Percentiles rank a stretch among this genome's conserved stretches.
phyloP scores from a whole-genome alignment of 2,797 vertebrate genomes.

The Momotus momota region DNA sequence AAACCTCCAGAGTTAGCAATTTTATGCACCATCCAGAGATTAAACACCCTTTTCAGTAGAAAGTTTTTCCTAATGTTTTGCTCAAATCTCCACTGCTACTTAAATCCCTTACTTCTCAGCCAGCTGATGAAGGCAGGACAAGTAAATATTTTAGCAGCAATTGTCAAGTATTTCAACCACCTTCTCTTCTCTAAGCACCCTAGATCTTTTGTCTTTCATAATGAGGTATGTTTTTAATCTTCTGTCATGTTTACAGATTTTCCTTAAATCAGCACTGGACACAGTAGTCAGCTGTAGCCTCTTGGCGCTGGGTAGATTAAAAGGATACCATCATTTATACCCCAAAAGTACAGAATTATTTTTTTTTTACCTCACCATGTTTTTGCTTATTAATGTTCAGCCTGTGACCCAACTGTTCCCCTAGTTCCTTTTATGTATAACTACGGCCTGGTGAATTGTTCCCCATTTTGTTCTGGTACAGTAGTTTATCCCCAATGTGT shows the following conservation, averaged over 20 bases:
- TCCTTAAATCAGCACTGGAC: not conserved
- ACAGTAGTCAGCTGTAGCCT: not conserved
- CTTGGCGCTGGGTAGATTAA: not conserved
- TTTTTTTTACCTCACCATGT: not conserved
- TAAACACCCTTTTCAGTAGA: not conserved
- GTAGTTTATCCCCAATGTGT: not conserved
- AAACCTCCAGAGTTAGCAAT: not conserved
- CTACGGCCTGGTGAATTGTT: not conserved
- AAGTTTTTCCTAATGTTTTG: not conserved
- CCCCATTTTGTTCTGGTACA: not conserved
- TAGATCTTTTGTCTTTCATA: not conserved
- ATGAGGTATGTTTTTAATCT: not conserved
- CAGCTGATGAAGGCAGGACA: not conserved
- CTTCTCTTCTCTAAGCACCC: not conserved
- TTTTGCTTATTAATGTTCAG: not conserved
- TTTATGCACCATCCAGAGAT: not conserved
- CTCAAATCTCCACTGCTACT: not conserved
- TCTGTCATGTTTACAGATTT: not conserved
- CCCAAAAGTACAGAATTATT: not conserved
- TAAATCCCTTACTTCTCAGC: not conserved
- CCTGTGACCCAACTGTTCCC: not conserved
- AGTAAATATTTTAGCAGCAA: not conserved
- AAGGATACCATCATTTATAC: not conserved
- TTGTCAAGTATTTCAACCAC: not conserved
- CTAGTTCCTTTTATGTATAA: not conserved